A percentile compares a stretch with the other conserved stretches of the same genome.
Evolutionary conservation across 2,113 vertebrate species (phyloP).

Genomic region (Neolamprologus cancellatus): DNA sequence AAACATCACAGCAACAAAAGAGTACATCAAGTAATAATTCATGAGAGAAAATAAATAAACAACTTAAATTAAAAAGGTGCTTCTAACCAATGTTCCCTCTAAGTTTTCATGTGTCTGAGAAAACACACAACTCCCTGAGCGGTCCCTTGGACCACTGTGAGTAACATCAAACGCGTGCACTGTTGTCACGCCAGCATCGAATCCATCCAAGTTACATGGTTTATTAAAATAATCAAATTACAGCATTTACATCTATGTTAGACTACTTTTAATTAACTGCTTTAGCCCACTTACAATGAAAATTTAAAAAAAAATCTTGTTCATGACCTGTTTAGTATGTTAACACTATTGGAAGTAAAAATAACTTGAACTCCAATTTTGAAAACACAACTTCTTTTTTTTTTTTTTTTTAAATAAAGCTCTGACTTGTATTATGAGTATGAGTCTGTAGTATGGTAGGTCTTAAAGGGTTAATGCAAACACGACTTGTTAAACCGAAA

Average conservation of each 20-base stretch:
- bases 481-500: too few species aligned
- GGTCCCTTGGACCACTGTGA: neutral
- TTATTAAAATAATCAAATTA: neutral
- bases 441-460: too few species aligned
- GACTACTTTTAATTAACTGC: neutral
- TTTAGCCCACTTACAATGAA: rapidly evolving
- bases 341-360: neutral
- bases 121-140: neutral
- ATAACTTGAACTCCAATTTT: neutral
- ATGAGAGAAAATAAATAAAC: neutral
- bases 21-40: neutral
- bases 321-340: neutral
- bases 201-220: neutral
- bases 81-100: neutral
- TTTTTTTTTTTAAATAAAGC: too few species aligned
- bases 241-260: neutral
- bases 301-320: neutral
- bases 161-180: rapidly evolving
- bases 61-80: neutral
- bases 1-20: neutral
- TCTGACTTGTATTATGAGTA: too few species aligned
- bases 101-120: neutral
- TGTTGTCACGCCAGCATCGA: neutral
- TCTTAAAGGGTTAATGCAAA: too few species aligned
- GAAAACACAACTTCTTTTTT: neutral